phyloP scores from a whole-genome alignment of 2,797 vertebrate genomes.

The Melanotaenia nigrans region DNA sequence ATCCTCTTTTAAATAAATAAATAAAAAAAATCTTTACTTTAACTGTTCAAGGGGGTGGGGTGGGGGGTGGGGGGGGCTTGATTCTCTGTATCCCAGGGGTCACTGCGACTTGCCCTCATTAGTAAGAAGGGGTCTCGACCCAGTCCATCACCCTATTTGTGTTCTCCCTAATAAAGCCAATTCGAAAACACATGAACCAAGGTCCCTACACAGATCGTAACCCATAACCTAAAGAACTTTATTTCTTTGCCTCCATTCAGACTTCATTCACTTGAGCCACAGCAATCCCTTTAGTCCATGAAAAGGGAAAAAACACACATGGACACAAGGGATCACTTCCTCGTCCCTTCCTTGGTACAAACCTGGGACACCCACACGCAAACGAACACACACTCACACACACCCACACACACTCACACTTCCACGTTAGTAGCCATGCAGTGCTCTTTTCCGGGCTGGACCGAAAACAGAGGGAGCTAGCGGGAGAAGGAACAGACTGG shows the following conservation, averaged over 20 bases:
- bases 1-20: constrained; percentile 2
- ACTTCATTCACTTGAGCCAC: constrained; percentile 40
- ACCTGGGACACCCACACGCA: constrained; percentile 26
- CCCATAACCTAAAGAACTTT: constrained; percentile 69
- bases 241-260: constrained; percentile 62
- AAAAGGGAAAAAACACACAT: constrained; percentile 62
- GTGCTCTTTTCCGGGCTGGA: constrained; percentile 49
- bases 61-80: constrained; percentile 27
- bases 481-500: constrained; percentile 41
- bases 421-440: constrained; percentile 35
- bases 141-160: constrained; percentile 57
- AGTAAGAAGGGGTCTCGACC: constrained; percentile 60
- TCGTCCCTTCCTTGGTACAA: constrained; percentile 23
- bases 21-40: too few relatives aligned
- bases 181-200: constrained; percentile 70
- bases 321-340: constrained; percentile 63
- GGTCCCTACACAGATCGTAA: constrained; percentile 51
- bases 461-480: constrained; percentile 54
- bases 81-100: constrained; percentile 58
- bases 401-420: constrained; percentile 9
- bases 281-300: constrained; percentile 62
- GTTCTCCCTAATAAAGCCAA: constrained; percentile 45
- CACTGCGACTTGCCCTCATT: constrained; percentile 76
- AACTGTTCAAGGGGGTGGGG: too few relatives aligned
- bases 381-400: neutral